Evolutionary conservation across 2,888 invertebrate genomes (phyloP), one percentile per base, ranked within the genome.

Genomic region (Clostera curtula): DNA sequence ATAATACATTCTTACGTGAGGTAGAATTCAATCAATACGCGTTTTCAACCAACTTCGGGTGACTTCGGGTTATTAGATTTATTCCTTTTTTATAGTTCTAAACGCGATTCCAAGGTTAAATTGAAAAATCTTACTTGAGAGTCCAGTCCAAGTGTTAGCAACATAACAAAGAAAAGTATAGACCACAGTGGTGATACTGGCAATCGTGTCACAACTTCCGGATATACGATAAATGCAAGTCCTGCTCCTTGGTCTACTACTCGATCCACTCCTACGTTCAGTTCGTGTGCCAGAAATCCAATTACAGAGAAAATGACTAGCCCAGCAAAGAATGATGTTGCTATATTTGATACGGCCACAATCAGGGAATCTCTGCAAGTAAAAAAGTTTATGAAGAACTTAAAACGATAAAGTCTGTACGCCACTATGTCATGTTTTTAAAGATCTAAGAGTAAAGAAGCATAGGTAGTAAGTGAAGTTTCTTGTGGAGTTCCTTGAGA

Each of bases 171-270:
- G 75, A 93, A 93, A 3, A 93, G 79, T 27, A 93, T 85, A 4
- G 94, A 91, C 92, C 93, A 94, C 5, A 94, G 79, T 1, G 93
- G 93, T 0, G 94, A 89, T 1, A 93, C 85, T 0, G 93, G 93
- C 36, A 95, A 72, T 35, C 91, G 86, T 1, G 93, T 88, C 1
- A 95, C 90, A 34, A 90, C 89, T 73, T 95, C 95, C 0, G 94
- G 93, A 59, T 93, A 93, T n/a, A 93, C 93, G 34, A 94, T 91
- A 56, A 95, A 94, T 0, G 93, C 93, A 39, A 95, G 68, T 4
- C 93, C 93, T 9, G 92, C 90, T 1, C 90, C 92, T 56, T 92
- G 89, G 49, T 80, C 90, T n/a, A 91, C 91, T 27, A 92, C 92
- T 20, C 88, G 85, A 23, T 88, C 88, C 2, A 93, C 90, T 4